phyloP scores from a whole-genome alignment of 2,888 invertebrate species.

The Holacanthella duospinosa region DNA sequence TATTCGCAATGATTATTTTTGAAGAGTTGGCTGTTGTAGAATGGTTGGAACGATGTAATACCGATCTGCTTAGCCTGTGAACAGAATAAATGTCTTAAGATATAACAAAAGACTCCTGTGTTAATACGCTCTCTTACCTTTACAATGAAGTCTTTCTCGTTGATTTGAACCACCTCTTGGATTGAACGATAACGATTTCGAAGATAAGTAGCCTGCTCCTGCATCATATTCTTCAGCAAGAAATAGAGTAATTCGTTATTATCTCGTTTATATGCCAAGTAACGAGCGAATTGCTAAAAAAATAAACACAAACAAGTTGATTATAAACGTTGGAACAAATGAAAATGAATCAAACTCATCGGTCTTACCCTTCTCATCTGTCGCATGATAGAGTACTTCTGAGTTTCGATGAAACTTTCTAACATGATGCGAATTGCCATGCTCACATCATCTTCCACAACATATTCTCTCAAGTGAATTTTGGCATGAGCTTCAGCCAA shows the following conservation, averaged over 20 bases:
- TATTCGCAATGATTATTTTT: constrained; percentile 75
- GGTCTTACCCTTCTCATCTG: constrained; percentile 74
- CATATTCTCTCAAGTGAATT: constrained; percentile 83
- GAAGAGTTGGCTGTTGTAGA: constrained; percentile 85
- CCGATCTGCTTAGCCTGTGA: constrained; percentile 82
- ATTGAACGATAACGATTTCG: constrained; percentile 43
- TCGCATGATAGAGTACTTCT: constrained; percentile 96
- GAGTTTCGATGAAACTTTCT: constrained; percentile 96
- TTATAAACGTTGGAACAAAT: too few relatives aligned
- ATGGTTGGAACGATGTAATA: constrained; percentile 74
- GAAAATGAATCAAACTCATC: too few relatives aligned
- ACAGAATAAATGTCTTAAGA: too few relatives aligned
- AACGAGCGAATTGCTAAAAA: constrained; percentile 79
- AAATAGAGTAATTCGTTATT: constrained; percentile 92
- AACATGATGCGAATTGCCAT: constrained; percentile 94
- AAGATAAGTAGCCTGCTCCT: constrained; percentile 75
- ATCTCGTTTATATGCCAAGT: constrained; percentile 85
- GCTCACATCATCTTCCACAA: constrained; percentile 88
- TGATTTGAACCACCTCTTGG: constrained; percentile 61
- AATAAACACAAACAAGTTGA: too few relatives aligned
- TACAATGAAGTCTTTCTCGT: constrained; percentile 71
- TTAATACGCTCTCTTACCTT: too few relatives aligned
- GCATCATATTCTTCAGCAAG: constrained; percentile 80
- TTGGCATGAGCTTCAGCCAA: constrained; percentile 96
- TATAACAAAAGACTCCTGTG: too few relatives aligned